Evolutionary conservation across 2,113 vertebrate genomes (phyloP).

Genomic region (Paradoxurus hermaphroditus): DNA sequence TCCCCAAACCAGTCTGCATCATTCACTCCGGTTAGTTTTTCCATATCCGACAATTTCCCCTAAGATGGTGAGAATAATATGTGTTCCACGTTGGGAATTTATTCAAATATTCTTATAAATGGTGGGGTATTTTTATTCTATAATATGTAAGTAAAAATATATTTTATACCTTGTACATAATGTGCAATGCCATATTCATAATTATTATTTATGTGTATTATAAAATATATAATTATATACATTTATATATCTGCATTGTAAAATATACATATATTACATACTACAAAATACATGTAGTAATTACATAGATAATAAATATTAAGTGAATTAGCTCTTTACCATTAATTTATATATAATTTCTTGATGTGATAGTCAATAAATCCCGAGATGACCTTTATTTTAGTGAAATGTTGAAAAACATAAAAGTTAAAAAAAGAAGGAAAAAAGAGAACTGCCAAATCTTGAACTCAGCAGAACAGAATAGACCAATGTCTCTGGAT

Average conservation of each 20-base stretch:
- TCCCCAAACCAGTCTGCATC: neutral
- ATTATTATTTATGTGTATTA: neutral
- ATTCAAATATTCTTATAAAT: neutral
- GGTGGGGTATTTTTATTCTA: neutral
- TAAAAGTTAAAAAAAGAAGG: neutral
- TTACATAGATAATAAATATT: neutral
- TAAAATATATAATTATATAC: neutral
- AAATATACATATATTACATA: neutral
- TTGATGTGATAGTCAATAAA: neutral
- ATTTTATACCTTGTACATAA: neutral
- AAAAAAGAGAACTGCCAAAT: neutral
- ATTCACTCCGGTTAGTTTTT: neutral
- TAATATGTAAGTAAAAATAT: neutral
- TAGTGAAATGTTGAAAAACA: neutral
- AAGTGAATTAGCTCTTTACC: neutral
- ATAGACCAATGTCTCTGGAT: neutral
- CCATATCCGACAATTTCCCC: neutral
- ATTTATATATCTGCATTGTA: neutral
- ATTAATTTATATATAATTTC: neutral
- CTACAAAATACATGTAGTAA: neutral
- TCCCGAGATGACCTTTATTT: neutral
- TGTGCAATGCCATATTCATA: neutral
- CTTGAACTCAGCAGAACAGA: neutral
- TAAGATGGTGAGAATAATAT: neutral
- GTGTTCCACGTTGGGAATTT: neutral